Conservation (phyloP, 2,888 invertebrate species). For the Lasioglossum figueresi region DNA sequence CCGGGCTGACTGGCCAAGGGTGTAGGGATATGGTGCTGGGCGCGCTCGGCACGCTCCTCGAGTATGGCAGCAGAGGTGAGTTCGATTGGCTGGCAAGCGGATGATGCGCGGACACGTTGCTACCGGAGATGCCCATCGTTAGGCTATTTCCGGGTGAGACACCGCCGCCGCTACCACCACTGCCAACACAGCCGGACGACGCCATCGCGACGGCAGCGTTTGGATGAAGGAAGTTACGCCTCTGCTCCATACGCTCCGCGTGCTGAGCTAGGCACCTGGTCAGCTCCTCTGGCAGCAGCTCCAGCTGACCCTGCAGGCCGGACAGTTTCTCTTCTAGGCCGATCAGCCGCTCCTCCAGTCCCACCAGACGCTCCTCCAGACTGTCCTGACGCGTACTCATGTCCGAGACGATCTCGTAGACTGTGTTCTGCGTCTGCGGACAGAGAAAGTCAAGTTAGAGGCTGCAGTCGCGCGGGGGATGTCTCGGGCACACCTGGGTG, state of each 20-base stretch:
- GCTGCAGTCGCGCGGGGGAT: too few relatives aligned
- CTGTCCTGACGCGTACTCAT: constrained; percentile 97
- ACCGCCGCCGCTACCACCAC: constrained; percentile 80
- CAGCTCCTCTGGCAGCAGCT: constrained; percentile 92
- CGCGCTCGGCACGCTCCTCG: constrained; percentile 86
- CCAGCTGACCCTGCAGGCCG: constrained; percentile 94
- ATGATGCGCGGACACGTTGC: constrained; percentile 77
- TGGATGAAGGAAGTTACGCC: constrained; percentile 94
- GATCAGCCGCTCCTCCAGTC: constrained; percentile 96
- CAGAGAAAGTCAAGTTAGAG: background rate
- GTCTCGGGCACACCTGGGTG: background rate
- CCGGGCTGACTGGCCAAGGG: constrained; percentile 92
- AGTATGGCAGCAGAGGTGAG: constrained; percentile 82
- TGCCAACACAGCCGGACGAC: constrained; percentile 82
- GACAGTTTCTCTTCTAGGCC: constrained; percentile 96
- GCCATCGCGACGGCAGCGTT: constrained; percentile 89
- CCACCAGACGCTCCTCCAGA: constrained; percentile 95
- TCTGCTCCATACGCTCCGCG: constrained; percentile 91
- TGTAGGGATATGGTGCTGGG: constrained; percentile 86
- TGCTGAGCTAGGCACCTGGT: constrained; percentile 91
- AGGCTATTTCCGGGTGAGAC: constrained; percentile 83
- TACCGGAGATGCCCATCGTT: constrained; percentile 69
- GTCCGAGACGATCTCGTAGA: constrained; percentile 99
- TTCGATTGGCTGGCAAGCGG: constrained; percentile 78
- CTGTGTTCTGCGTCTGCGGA: constrained; percentile 96